Base-by-base conservation (phyloP, 1,140 invertebrate species). In the Drosophila yakuba region DNA sequence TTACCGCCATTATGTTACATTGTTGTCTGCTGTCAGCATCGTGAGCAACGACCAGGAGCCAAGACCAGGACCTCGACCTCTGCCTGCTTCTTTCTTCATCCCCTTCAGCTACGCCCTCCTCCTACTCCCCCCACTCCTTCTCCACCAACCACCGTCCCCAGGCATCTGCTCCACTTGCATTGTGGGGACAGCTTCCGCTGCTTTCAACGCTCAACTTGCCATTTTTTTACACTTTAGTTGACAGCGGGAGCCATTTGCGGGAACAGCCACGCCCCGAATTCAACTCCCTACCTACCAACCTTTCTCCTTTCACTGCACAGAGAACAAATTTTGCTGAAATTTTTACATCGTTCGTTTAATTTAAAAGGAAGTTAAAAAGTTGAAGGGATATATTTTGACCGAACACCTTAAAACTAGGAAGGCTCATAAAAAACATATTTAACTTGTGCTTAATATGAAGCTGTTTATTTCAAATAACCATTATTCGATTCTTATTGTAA, bases 211-310 rank as follows among this genome's bases (percentile, higher is more conserved):
- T 86, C 78, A 81, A 85, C 82, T 75, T 83, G 75, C 61, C 76
- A 89, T 83, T 88, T 89, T 89, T 88, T 80, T 88, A 83, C 84
- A 89, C 84, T 88, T 89, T 89, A 84, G 76, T 86, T 86, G 82
- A 86, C 82, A 86, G 79, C 71, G 78, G 74, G 74, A 82, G 66
- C 83, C 82, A 83, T 80, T 80, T 88, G 71, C 73, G 72, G 66
- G 51, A 80, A 66, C 51, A 57, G 39, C 62, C 71, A 73, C 62
- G 41, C 76, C 67, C 57, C 69, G 45, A 67, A 41, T 38, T 52
- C 28, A 32, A n/a, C 45, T 25, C 50, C 17, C 23, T 25, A n/a
- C 41, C 28, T 12, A 69, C 64, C 51, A 57, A n/a, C 14, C 64
- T 48, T 23, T n/a, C 41, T 25, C 17, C 25, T 4, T 14, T 23